phyloP scores from a whole-genome alignment of 2,797 vertebrate genomes.

The Austrolebias charrua region DNA sequence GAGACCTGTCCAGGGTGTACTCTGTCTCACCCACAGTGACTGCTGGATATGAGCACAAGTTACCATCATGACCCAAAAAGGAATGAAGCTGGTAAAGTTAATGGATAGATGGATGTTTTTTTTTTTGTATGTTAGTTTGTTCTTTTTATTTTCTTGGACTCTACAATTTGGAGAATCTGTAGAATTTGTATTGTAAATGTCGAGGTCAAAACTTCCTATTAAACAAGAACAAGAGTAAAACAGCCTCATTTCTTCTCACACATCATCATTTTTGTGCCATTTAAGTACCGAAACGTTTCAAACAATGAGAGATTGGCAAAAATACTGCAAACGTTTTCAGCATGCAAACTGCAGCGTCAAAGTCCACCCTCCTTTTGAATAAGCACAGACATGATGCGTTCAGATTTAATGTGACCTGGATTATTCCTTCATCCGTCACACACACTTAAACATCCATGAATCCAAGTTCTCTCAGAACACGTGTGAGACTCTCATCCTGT shows the following conservation, averaged over 20 bases:
- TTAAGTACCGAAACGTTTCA: constrained; percentile 5
- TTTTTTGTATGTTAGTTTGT: not conserved
- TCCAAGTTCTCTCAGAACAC: not conserved
- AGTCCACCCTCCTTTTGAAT: not conserved
- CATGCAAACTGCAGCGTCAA: constrained; percentile 6
- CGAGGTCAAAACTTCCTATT: not conserved
- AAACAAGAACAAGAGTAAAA: not conserved
- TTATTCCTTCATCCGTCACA: not conserved
- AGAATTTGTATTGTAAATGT: not conserved
- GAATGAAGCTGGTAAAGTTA: no score
- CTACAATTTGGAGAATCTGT: no score
- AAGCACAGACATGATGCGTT: not conserved
- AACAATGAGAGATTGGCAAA: constrained; percentile 3
- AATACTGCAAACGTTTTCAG: not conserved
- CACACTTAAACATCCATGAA: not conserved
- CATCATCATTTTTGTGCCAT: not conserved
- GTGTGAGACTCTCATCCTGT: not conserved
- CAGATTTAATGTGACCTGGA: not conserved
- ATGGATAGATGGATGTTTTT: no score
- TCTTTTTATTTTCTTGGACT: not conserved
- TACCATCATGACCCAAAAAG: no score
- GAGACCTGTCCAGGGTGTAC: no score
- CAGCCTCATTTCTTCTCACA: not conserved
- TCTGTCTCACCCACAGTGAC: no score
- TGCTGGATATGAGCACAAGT: no score